phyloP scores from a whole-genome alignment of 2,888 invertebrate species.

The Eilema griseolum region DNA sequence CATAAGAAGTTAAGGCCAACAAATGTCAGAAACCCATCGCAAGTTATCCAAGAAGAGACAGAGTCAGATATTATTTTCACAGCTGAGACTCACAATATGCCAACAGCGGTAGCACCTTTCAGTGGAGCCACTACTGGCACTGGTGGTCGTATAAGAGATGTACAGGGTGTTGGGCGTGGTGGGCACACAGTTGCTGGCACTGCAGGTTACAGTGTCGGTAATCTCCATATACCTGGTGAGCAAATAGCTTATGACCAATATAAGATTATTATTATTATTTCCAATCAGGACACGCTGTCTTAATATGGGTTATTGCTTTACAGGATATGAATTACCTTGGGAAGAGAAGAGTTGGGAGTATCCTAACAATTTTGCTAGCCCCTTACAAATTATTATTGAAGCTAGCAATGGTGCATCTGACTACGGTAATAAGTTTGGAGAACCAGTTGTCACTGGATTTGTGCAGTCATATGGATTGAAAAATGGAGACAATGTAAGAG shows the following conservation, averaged over 20 bases:
- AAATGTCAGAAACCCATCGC: slow-evolving; percentile 86
- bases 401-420: slow-evolving; percentile 99
- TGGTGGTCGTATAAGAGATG: slow-evolving; percentile 97
- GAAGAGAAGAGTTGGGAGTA: slow-evolving; percentile 92
- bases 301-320: slow-evolving; percentile 21
- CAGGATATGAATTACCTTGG: slow-evolving; percentile 95
- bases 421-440: slow-evolving; percentile 99
- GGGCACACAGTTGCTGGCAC: slow-evolving; percentile 98
- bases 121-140: slow-evolving; percentile 99
- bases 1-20: slow-evolving; percentile 90
- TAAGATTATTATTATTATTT: too few relatives aligned
- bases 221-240: slow-evolving; percentile 94
- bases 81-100: slow-evolving; percentile 99
- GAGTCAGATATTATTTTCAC: slow-evolving; percentile 97
- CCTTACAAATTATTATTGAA: slow-evolving; percentile 96
- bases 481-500: slow-evolving; percentile 89
- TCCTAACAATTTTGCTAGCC: slow-evolving; percentile 96
- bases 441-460: slow-evolving; percentile 95
- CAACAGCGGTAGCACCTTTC: slow-evolving; percentile 98
- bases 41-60: slow-evolving; percentile 86
- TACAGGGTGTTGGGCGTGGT: slow-evolving; percentile 97
- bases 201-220: slow-evolving; percentile 98
- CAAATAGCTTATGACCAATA: background rate
- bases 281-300: background rate
- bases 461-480: slow-evolving; percentile 95